Base-by-base conservation (phyloP, 2,888 invertebrate species). In the Nebria salina region DNA sequence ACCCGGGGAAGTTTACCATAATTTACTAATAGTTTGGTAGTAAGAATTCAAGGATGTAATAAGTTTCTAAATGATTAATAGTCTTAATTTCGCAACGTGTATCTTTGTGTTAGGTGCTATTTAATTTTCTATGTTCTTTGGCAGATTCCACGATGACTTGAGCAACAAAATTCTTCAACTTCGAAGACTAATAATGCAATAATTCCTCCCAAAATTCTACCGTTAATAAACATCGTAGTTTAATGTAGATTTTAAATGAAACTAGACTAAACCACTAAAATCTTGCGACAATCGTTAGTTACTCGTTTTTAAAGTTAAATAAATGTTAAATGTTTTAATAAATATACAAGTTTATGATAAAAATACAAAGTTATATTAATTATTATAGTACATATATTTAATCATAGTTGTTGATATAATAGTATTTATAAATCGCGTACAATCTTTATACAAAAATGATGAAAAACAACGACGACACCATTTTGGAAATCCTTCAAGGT, bases 381-480 rank as follows among this genome's bases (percentile, higher is more conserved):
- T 75, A 65, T 15, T 8, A 70, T 25, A 26, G 15, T 20, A 70
- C 20, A 70, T 70, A 70, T 70, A 20, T 70, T 26, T 11, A 68
- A 42, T 15, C 6, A 13, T 78, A 65, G 25, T 73, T 78, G 78
- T 78, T 78, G 65, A 20, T 64, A 54, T 25, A 77, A 66, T n/a
- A 72, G 73, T 65, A 66, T 73, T 43, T 68, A 64, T 77, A 70
- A 13, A 43, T 11, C 20, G 64, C 34, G 15, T 9, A 5, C 7
- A 20, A 73, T 15, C 74, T 8, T 72, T 66, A 25, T 13, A 66
- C 66, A 66, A 54, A 82, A 81, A 83, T 76, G 81, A 88, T 85
- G 85, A 89, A 89, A 87, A 89, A 88, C 85, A 89, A 88, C 87
- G 89, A 90, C 84, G 89, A 90, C 83, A 88, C 89, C 77, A 89